A percentile compares a stretch with the other conserved stretches of the same genome.
Conservation (phyloP, 2,113 vertebrate species). For the Pterocles burchelli region DNA sequence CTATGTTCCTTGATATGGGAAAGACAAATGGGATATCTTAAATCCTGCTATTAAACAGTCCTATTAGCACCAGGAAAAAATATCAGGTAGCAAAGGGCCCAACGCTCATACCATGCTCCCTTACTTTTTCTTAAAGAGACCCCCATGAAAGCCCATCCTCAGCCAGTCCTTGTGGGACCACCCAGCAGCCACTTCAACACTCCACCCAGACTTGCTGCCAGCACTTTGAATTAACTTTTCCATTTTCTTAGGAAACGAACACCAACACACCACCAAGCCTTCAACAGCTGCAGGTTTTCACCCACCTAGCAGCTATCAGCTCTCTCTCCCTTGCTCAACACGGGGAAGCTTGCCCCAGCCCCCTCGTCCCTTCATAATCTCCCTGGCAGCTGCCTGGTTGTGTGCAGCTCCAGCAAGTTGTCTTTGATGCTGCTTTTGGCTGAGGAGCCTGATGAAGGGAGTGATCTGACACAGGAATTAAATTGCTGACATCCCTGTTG, state of each 20-base stretch:
- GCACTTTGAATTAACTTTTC: neutral
- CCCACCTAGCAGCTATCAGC: neutral
- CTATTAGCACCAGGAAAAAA: neutral
- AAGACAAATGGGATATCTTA: neutral
- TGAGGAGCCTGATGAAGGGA: neutral
- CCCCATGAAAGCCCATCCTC: neutral
- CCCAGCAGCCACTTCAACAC: neutral
- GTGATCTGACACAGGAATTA: neutral
- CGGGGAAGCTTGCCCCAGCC: neutral
- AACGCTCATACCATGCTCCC: rapidly evolving
- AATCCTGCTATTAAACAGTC: neutral
- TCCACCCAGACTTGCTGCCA: neutral
- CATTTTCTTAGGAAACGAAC: neutral
- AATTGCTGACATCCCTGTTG: rapidly evolving
- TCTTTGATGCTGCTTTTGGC: neutral
- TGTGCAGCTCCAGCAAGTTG: neutral
- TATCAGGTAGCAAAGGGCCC: neutral
- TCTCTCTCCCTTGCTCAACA: neutral
- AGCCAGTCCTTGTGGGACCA: neutral
- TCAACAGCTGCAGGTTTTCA: neutral
- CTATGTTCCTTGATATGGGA: neutral
- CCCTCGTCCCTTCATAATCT: neutral
- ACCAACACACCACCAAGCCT: neutral
- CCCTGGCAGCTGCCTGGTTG: neutral
- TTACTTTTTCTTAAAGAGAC: neutral